A percentile compares a stretch with the other conserved stretches of the same genome.
phyloP scores from a whole-genome alignment of 2,888 invertebrate genomes.

The Phyllotreta cruciferae region DNA sequence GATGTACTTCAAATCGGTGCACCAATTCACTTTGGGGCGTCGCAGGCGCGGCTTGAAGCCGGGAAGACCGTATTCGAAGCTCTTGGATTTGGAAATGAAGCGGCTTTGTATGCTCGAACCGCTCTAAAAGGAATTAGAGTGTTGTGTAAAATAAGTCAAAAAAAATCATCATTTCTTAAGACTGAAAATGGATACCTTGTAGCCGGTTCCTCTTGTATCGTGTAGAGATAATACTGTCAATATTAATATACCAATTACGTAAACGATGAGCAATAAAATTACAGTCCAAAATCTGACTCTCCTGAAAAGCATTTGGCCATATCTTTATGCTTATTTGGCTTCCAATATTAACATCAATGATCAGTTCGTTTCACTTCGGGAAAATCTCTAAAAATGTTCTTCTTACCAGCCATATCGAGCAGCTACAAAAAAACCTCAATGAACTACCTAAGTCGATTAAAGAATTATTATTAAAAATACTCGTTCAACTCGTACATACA shows the following conservation, averaged over 20 bases:
- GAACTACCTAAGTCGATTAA: no score
- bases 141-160: not conserved
- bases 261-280: slow-evolving; percentile 57
- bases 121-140: slow-evolving; percentile 20
- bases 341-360: slow-evolving; percentile 12
- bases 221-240: slow-evolving; percentile 60
- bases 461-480: no score
- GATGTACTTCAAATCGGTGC: slow-evolving; percentile 61
- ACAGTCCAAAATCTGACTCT: slow-evolving; percentile 60
- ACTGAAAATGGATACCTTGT: slow-evolving; percentile 39
- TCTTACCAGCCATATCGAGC: not conserved
- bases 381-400: not conserved
- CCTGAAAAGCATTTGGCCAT: slow-evolving; percentile 58
- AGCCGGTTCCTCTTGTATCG: slow-evolving; percentile 49
- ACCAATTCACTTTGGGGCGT: slow-evolving; percentile 62
- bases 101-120: slow-evolving; percentile 27
- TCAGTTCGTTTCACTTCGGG: not conserved
- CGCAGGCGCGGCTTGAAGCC: slow-evolving; percentile 52
- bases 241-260: slow-evolving; percentile 59
- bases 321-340: slow-evolving; percentile 26
- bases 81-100: slow-evolving; percentile 41
- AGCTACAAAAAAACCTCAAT: no score
- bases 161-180: not conserved
- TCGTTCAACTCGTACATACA: no score
- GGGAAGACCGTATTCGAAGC: slow-evolving; percentile 52